Base-by-base conservation (phyloP, 2,888 invertebrate genomes). In the Sicus ferrugineus region DNA sequence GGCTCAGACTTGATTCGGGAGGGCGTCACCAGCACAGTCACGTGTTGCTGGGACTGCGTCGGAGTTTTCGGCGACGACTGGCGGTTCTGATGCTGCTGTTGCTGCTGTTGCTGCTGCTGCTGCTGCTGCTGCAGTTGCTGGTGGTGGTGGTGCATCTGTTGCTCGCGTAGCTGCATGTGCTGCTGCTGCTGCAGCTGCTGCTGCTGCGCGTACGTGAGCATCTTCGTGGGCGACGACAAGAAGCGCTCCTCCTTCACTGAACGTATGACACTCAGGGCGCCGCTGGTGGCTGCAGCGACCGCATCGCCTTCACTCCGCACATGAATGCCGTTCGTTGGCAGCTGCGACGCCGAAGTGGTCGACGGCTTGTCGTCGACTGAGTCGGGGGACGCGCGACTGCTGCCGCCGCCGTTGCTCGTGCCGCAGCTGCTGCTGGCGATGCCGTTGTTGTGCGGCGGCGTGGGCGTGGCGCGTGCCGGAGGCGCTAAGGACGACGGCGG, bases 11-110 rank as follows among this genome's bases (percentile, higher is more conserved):
- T 86, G 69, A 86, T 83, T 71, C 87, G 85, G 64, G 86, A 84
- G 28, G 88, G 88, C 67, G 88, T 87, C 72, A 87, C 86, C 65
- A 88, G 81, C 70, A 88, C 87, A 52, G 87, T 86, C 48, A 85
- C 86, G 76, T 85, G 85, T 62, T 83, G 82, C 61, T 83, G 80
- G 79, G 79, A 83, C 76, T 78, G 80, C 61, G 79, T 76, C 66
- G 76, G 70, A 56, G 76, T 77, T 76, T 79, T 79, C 59, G 75
- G 73, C 71, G 79, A 73, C 72, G 77, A 71, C 70, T 75, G 76
- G 46, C 74, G 73, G 34, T 74, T 74, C 0, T 77, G 78, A 3
- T 76, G 74, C 3, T 75, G 79, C 5, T 73, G 74, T 9, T 77
- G 78, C n/a, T 75, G 79, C 1, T 79, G 78, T 30, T 79, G 77